These are phyloP conservation scores for Drosophila prostipennis DNA, from an alignment of 2,888 invertebrate species.

Conservation along the genomic window DNA sequence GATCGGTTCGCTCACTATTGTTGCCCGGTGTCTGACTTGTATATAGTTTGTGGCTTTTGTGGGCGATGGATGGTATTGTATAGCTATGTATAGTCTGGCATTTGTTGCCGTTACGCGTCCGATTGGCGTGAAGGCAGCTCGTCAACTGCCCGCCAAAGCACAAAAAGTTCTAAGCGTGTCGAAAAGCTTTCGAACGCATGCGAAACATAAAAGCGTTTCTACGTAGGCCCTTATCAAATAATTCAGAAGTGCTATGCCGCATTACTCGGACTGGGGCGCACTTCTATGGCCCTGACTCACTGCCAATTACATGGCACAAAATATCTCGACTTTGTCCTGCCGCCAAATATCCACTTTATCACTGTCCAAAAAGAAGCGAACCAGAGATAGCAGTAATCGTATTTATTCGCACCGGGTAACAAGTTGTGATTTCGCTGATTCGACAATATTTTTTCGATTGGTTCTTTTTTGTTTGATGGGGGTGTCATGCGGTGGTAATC, in stretches of 20 bases:
- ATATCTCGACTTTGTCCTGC: conserved; percentile 39
- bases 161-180: conserved; percentile 58
- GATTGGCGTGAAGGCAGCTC: conserved; percentile 80
- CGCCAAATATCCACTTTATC: conserved; percentile 17
- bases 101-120: conserved; percentile 60
- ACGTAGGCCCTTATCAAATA: conserved; percentile 20
- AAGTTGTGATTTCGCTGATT: conserved; percentile 39
- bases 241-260: conserved; percentile 12
- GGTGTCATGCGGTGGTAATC: conserved; percentile 34
- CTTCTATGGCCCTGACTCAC: conserved; percentile 31
- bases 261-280: conserved; percentile 15
- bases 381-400: conserved; percentile 17
- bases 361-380: conserved; percentile 3
- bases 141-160: conserved; percentile 75
- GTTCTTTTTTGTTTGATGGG: conserved; percentile 30
- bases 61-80: conserved; percentile 3
- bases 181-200: conserved; percentile 46
- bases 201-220: conserved; percentile 37
- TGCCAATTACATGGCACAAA: conserved; percentile 13
- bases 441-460: conserved; percentile 24
- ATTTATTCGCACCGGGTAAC: conserved; percentile 22
- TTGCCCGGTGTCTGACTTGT: conserved; percentile 7
- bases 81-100: conserved; percentile 17
- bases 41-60: conserved; percentile 21
- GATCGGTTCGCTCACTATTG: background rate